These are phyloP conservation scores for Coremacera marginata DNA, from an alignment of 2,888 invertebrate species.

Conservation along the genomic window DNA sequence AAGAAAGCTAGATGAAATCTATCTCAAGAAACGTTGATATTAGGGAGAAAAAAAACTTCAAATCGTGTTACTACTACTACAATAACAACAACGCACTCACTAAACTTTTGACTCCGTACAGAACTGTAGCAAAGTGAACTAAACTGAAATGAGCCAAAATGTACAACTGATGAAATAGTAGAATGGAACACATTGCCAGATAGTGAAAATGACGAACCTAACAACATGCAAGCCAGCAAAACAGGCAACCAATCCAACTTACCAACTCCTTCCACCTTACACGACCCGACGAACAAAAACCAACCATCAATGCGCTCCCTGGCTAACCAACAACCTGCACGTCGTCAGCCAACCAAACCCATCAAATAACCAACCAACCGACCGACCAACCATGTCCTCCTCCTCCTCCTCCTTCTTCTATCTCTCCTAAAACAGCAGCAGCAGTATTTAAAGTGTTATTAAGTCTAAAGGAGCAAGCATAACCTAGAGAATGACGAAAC, in stretches of 20 bases:
- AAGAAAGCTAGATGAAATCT: too few species aligned
- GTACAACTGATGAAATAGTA: conserved; percentile 1
- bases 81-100: conserved; percentile 19
- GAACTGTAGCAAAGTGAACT: conserved; percentile 5
- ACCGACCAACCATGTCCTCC: conserved; percentile 8
- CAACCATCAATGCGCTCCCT: conserved; percentile 5
- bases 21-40: too few species aligned
- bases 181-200: background rate
- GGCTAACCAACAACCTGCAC: conserved; percentile 4
- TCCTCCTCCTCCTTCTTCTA: background rate
- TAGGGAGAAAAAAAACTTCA: too few species aligned
- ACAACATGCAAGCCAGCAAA: conserved; percentile 12
- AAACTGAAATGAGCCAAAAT: conserved; percentile 1
- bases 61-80: conserved; percentile 4
- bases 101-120: background rate
- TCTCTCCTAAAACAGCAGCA: background rate
- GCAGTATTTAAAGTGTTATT: conserved; percentile 34
- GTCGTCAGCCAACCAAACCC: conserved; percentile 2
- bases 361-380: background rate
- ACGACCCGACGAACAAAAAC: background rate
- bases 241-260: background rate
- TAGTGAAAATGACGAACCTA: background rate
- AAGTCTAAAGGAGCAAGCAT: conserved; percentile 30
- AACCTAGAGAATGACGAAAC: conserved; percentile 15
- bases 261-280: background rate